Percentiles rank a stretch among this genome's conserved stretches.
Evolutionary conservation across 2,797 vertebrate genomes (phyloP).

Genomic region (Helarctos malayanus): DNA sequence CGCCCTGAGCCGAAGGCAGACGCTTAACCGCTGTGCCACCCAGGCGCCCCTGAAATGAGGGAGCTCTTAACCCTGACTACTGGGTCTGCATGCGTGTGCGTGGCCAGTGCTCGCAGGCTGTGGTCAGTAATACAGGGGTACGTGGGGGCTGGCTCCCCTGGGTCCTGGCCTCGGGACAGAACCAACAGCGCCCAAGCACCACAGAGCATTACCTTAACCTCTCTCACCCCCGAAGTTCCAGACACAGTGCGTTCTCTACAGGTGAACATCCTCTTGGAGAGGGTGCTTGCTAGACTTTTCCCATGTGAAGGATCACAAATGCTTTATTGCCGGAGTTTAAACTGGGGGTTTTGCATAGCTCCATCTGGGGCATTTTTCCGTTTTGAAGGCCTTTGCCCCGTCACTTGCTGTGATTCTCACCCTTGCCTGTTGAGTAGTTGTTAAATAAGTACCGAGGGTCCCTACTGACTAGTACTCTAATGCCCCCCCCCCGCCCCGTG

Average conservation of each 20-base stretch:
- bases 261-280: background rate
- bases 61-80: accelerated
- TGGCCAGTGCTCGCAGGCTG: background rate
- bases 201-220: background rate
- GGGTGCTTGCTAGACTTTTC: background rate
- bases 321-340: background rate
- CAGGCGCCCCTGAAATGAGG: background rate
- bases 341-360: background rate
- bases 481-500: background rate
- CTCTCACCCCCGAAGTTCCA: background rate
- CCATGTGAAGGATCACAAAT: background rate
- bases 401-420: background rate
- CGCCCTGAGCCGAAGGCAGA: too few species aligned
- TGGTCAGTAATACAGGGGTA: background rate
- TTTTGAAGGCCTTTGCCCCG: background rate
- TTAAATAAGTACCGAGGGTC: background rate
- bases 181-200: accelerated
- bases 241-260: background rate
- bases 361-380: background rate
- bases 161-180: background rate
- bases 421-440: accelerated
- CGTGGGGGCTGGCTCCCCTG: accelerated
- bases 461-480: too few species aligned
- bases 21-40: too few species aligned
- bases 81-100: accelerated